Evolutionary conservation across 2,888 invertebrate species (phyloP), one percentile per base, ranked within the genome.

Genomic region (Metalampra italica): DNA sequence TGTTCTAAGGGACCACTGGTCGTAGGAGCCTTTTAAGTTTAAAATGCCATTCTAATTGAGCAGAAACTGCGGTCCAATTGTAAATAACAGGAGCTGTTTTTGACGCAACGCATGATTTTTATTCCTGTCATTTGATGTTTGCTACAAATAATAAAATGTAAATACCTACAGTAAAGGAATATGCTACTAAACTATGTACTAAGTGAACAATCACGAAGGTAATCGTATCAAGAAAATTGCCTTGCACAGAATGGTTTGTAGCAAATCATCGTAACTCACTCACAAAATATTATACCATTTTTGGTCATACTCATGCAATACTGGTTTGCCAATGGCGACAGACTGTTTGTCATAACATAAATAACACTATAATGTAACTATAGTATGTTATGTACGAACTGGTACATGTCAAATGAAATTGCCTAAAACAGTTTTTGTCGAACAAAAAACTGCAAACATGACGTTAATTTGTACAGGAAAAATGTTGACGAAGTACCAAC

Each of bases 391-490:
- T 39, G 7, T 14, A 1, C 39, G 22, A 14, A 39, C 39, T 39
- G 36, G 37, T 44, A 44, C 22, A 43, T 50, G 58, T 61, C 61
- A 62, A 60, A 66, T 68, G 69, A 51, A 74, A 73, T 74, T 70
- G 71, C 67, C 71, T 71, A 70, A 77, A 69, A 70, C 71, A 70
- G 70, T 57, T 54, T 48, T 51, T 42, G 52, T 54, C 54, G 55
- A 54, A 59, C 56, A 66, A 76, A 74, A 75, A 78, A 73, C 68
- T 74, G 47, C 69, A 63, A 66, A 73, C 62, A 66, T 62, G 58
- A 66, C 67, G 67, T 75, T 78, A 79, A 81, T 82, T 81, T 79
- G 73, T 68, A 67, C 75, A 60, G 69, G 66, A 52, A 55, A 68
- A 60, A 58, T 59, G 60, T 66, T 64, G 66, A 69, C 64, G 60